Conservation (phyloP, 2,888 invertebrate species). For the Heteropelma amictum region DNA sequence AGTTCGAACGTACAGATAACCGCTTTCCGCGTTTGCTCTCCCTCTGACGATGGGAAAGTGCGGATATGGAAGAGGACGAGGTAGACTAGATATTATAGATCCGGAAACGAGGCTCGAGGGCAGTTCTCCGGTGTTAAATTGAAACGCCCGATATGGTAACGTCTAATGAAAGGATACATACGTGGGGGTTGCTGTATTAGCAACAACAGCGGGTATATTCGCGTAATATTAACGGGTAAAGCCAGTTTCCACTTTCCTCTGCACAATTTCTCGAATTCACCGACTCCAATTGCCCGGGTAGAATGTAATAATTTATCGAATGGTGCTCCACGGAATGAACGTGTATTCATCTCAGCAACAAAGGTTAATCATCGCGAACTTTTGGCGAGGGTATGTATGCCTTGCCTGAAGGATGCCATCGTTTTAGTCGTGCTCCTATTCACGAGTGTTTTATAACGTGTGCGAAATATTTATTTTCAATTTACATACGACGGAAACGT, state of each 20-base stretch:
- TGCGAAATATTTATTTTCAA: too few relatives aligned
- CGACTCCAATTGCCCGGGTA: constrained; percentile 54
- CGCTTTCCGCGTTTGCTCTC: not conserved
- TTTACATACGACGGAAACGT: too few relatives aligned
- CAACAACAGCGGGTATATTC: constrained; percentile 12
- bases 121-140: constrained; percentile 74
- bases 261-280: constrained; percentile 27
- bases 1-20: constrained; percentile 15
- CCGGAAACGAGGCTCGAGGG: constrained; percentile 74
- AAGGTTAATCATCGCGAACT: constrained; percentile 46
- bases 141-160: constrained; percentile 76
- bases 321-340: constrained; percentile 39
- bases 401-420: not conserved
- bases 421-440: not conserved
- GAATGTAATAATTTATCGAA: constrained; percentile 75
- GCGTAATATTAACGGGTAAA: constrained; percentile 21
- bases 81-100: constrained; percentile 72
- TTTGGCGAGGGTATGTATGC: too few relatives aligned
- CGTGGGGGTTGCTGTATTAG: constrained; percentile 59
- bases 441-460: too few relatives aligned
- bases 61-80: not conserved
- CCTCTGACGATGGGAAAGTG: not conserved
- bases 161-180: constrained; percentile 77
- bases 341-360: constrained; percentile 40
- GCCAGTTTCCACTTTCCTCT: constrained; percentile 40